A percentile compares a stretch with the other conserved stretches of the same genome.
phyloP scores from a whole-genome alignment of 1,140 invertebrate species.

The Condylostylus longicornis region DNA sequence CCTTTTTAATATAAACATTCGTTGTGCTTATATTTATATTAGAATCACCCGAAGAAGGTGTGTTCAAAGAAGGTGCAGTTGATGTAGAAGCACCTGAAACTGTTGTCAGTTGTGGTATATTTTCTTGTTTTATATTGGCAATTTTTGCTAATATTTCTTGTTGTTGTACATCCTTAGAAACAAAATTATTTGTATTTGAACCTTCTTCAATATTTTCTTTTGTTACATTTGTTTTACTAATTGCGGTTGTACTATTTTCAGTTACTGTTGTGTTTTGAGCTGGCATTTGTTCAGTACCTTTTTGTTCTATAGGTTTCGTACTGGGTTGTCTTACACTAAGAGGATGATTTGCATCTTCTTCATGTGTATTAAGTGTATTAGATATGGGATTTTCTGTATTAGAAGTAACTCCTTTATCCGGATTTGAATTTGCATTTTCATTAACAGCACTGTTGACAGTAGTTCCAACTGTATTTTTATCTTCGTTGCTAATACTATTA shows the following conservation, averaged over 20 bases:
- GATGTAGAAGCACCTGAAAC: slow-evolving; percentile 7
- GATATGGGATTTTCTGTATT: too few relatives aligned
- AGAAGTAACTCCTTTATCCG: too few relatives aligned
- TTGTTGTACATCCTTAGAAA: slow-evolving; percentile 16
- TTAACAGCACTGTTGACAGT: too few relatives aligned
- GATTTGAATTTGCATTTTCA: too few relatives aligned
- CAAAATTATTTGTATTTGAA: slow-evolving; percentile 1
- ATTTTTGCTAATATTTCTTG: slow-evolving; percentile 29
- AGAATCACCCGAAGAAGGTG: slow-evolving; percentile 11
- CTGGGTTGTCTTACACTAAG: too few relatives aligned
- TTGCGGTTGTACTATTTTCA: too few relatives aligned
- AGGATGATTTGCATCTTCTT: too few relatives aligned
- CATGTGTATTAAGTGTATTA: too few relatives aligned
- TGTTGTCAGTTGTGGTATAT: slow-evolving; percentile 9
- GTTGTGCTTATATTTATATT: slow-evolving; percentile 9
- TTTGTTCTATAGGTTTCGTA: too few relatives aligned
- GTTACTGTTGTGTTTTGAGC: too few relatives aligned
- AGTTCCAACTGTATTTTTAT: too few relatives aligned
- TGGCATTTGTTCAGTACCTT: too few relatives aligned
- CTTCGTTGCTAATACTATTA: not conserved
- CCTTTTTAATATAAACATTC: slow-evolving; percentile 30
- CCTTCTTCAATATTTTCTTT: not conserved
- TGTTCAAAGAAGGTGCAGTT: slow-evolving; percentile 15
- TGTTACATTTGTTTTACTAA: not conserved
- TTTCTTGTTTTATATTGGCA: slow-evolving; percentile 29